A percentile compares a stretch with the other conserved stretches of the same genome.
These are phyloP conservation scores for Rhyacophila evoluta DNA, from an alignment of 2,888 invertebrate genomes.

Conservation along the genomic window DNA sequence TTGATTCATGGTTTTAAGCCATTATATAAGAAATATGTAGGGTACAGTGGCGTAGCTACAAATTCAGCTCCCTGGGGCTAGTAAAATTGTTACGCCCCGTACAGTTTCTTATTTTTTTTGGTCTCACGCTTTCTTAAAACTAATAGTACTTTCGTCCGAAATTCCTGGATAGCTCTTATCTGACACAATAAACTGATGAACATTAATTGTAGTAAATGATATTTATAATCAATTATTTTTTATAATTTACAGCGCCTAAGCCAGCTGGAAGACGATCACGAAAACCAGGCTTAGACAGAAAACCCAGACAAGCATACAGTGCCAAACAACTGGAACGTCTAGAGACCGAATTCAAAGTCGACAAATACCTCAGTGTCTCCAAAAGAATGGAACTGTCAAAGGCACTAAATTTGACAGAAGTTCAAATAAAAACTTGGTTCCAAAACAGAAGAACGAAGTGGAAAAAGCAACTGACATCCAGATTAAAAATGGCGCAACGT, in stretches of 20 bases:
- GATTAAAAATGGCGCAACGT: conserved; percentile 89
- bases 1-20: too few species aligned
- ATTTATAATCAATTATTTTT: too few species aligned
- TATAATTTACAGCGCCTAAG: conserved; percentile 77
- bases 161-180: too few species aligned
- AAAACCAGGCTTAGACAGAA: conserved; percentile 90
- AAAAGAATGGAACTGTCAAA: conserved; percentile 95
- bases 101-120: too few species aligned
- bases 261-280: conserved; percentile 83
- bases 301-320: conserved; percentile 96
- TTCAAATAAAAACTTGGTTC: conserved; percentile 98
- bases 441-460: conserved; percentile 96
- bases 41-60: too few species aligned
- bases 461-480: conserved; percentile 95
- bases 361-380: conserved; percentile 96
- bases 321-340: conserved; percentile 92
- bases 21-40: too few species aligned
- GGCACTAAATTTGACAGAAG: conserved; percentile 88
- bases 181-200: too few species aligned
- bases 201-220: too few species aligned
- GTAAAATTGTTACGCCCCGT: too few species aligned
- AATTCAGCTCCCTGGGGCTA: too few species aligned
- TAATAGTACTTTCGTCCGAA: too few species aligned
- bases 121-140: too few species aligned
- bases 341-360: conserved; percentile 94